Conservation (phyloP, 2,797 vertebrate species). For the Phrynocephalus guinanensis region DNA sequence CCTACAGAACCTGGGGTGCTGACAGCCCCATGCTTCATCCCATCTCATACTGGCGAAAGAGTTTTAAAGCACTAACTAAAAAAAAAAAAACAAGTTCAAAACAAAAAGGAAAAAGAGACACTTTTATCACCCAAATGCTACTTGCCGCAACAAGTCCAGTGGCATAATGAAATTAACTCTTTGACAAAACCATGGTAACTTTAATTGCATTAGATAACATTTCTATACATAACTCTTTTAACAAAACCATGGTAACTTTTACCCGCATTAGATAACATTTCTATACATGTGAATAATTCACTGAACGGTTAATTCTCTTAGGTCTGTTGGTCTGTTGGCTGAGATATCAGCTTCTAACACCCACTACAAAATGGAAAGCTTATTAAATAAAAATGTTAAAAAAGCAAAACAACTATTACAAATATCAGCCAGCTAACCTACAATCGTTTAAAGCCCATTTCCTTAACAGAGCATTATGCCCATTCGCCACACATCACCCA, state of each 20-base stretch:
- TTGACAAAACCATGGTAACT: background rate
- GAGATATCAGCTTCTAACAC: background rate
- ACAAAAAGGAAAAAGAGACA: background rate
- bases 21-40: too few relatives aligned
- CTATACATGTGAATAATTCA: background rate
- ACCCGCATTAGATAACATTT: background rate
- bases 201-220: too few relatives aligned
- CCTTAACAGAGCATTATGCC: background rate
- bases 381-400: background rate
- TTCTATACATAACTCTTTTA: too few relatives aligned
- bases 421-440: too few relatives aligned
- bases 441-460: background rate
- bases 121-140: background rate
- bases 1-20: too few relatives aligned
- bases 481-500: background rate
- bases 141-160: background rate
- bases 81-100: background rate
- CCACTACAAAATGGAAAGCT: background rate
- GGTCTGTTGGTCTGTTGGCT: too few relatives aligned
- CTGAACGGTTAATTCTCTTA: background rate
- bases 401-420: background rate
- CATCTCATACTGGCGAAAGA: background rate
- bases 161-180: background rate
- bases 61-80: background rate
- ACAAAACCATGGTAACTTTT: background rate